Evolutionary conservation across 2,113 vertebrate species (phyloP), one percentile per base, ranked within the genome.

Genomic region (Pyxicephalus adspersus): DNA sequence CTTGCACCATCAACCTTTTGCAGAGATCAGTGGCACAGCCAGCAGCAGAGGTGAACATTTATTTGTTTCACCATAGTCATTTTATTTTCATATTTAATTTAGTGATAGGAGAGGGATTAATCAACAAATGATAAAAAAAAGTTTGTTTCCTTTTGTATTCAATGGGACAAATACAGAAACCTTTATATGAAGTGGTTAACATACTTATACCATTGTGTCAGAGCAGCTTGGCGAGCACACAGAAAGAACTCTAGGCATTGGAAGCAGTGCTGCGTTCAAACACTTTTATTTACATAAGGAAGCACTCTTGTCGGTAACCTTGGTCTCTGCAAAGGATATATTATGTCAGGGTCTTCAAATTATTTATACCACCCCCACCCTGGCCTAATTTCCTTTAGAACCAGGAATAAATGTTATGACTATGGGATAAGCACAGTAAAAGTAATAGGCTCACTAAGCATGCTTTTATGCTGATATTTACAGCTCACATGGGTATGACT

Each of bases 201-300:
- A 64, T 77, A 52, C 5, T 76, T 64, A 20, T 77, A 19, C 52
- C 68, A 20, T 78, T 55, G 5, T 57, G 64, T 78, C 76, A 78
- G 54, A 52, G 76, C 29, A 29, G 64, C 70, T 60, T 80, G 65
- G 64, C 65, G 54, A 34, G 45, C 20, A 34, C 31, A 57, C 63
- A 55, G n/a, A 77, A 34, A 65, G 51, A 77, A 60, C 50, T 34
- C 65, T 58, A 26, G 64, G 64, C 64, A 3, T 19, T 64, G 60
- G 29, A 50, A 64, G 60, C 64, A 57, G 64, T 45, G 18, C 45
- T 50, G 1, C n/a, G 76, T 28, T 52, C 31, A 45, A 52, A 65
- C 63, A 64, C 58, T 55, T 54, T 77, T 77, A 66, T 77, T 70
- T 80, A 45, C 70, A 61, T 50, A 70, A 80, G 65, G 64, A 78